Evolutionary conservation across 2,797 vertebrate genomes (phyloP), one percentile per base, ranked within the genome.

Genomic region (Pachyuromys duprasi): DNA sequence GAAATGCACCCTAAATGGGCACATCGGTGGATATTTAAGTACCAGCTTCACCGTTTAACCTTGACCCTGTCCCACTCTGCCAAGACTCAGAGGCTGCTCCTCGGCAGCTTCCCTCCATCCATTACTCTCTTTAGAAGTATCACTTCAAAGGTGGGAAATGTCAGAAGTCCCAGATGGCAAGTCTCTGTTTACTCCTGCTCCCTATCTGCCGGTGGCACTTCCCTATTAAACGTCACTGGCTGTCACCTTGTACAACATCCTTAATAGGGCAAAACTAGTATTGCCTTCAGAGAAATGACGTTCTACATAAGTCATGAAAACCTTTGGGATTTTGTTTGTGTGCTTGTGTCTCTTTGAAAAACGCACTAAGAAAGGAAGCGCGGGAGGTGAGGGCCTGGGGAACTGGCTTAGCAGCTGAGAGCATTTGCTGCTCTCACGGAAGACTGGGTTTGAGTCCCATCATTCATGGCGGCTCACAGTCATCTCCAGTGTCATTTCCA

Each of bases 181-280:
- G 93, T 92, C 74, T n/a, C 69, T 96, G 62, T 97, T 92, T 94
- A 81, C 69, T 72, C 94, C 83, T 65, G 5, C 69, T n/a, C 11
- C 42, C 62, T 82, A 89, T 70, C 62, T 89, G 65, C 45, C 80
- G 0, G 28, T 78, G 45, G 9, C 67, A 57, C 26, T 53, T 36
- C 90, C 55, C 55, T 39, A 87, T 72, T 36, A 75, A 72, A 86
- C 0, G 11, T 87, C 24, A 69, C 53, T 86, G 74, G 14, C 72
- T 90, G 20, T 86, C 45, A 87, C 42, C 13, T 76, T 78, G 36
- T 49, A 55, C 69, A 90, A 7, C 86, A 8, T 65, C 26, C 63
- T 91, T 90, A 63, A 69, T 57, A 78, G 81, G 26, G 31, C 31
- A 93, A 91, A 95, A 82, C n/a, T 72, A 86, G 78, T 81, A 84